Percentiles rank a stretch among this genome's conserved stretches.
Evolutionary conservation across 2,797 vertebrate genomes (phyloP).

Genomic region (Crocodylus rhombifer): DNA sequence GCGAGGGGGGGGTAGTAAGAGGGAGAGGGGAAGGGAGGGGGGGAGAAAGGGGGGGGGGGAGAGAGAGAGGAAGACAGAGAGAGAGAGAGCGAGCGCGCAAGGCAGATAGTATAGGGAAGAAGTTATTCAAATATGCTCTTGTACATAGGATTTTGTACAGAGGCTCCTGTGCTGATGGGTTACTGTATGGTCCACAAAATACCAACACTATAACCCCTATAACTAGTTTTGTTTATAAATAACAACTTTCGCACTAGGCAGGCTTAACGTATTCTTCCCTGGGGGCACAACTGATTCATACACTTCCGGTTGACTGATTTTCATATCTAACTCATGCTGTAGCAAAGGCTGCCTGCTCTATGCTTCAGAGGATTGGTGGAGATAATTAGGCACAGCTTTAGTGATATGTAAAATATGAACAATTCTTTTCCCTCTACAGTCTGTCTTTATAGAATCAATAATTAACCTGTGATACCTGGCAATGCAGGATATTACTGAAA

Average conservation of each 20-base stretch:
- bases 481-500: too few species aligned
- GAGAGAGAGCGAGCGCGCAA: background rate
- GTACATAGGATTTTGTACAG: background rate
- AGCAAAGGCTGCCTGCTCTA: background rate
- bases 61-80: accelerated
- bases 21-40: background rate
- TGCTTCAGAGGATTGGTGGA: background rate
- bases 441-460: too few species aligned
- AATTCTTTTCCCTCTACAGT: background rate
- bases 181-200: background rate
- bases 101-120: too few species aligned
- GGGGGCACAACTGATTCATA: background rate
- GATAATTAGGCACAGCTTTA: background rate
- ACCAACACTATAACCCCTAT: background rate
- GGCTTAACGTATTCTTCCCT: background rate
- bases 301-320: background rate
- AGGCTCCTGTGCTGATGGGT: background rate
- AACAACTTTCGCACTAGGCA: background rate
- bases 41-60: accelerated
- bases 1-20: background rate
- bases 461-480: too few species aligned
- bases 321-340: too few species aligned
- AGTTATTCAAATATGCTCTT: too few species aligned
- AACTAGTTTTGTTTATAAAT: background rate
- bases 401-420: background rate